Base-by-base conservation (phyloP, 2,797 vertebrate genomes). In the Erpetoichthys calabaricus region DNA sequence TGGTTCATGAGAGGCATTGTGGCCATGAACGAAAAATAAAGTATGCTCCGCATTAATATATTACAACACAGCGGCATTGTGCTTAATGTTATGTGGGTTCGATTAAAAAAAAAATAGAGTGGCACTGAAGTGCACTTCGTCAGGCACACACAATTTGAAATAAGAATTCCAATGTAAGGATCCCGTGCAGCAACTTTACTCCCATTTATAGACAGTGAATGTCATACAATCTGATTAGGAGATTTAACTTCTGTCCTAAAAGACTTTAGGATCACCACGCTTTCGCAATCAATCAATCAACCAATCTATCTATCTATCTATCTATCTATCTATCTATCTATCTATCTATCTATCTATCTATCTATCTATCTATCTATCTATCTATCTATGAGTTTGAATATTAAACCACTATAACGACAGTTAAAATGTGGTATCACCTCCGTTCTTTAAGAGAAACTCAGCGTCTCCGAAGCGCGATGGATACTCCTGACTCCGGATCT, bases 221-320 rank as follows among this genome's bases (percentile, higher is more conserved):
- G 77, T 80, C 72, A 68, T 76, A 72, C 82, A 84, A 86, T 87
- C 81, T 80, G 81, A 76, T 85, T 80, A 84, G 75, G 78, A 83
- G 80, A 79, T 80, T 78, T 79, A 79, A 83, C 80, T 75, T 79
- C 78, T 69, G 73, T 75, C 74, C 70, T 68, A 62, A 67, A 68
- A 74, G 77, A 79, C 75, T 57, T 71, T 70, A 70, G 75, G 76
- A 81, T 82, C 76, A 75, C 68, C 73, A 72, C 57, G 73, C 73
- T 64, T 60, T 61, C 59, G 59, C 65, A 52, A 74, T 62, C 64
- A 68, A 69, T 59, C 66, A 59, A 64, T 72, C 67, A 55, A 50
- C 62, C 68, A 55, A 60, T 45, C 64, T 25, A n/a, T n/a, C n/a
- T n/a, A n/a, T n/a, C n/a, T n/a, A n/a, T n/a, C n/a, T n/a, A n/a